These are phyloP conservation scores for Pseudorectes ferrugineus DNA, from an alignment of 2,113 vertebrate species.

Conservation along the genomic window DNA sequence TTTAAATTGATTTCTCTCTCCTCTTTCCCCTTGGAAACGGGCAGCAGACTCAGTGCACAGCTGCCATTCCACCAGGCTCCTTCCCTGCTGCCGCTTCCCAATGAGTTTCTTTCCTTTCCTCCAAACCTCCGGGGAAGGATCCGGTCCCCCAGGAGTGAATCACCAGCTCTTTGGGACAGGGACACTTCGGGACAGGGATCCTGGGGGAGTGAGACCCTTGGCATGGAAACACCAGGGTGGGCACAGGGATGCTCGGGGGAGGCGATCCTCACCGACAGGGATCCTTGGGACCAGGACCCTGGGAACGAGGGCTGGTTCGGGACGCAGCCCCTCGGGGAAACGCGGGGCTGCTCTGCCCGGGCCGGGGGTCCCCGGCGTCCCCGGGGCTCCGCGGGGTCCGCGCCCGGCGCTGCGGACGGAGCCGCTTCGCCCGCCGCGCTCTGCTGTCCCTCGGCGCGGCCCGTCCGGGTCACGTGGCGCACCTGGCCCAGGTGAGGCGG, in stretches of 20 bases:
- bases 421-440: too few species aligned
- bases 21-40: neutral
- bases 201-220: too few species aligned
- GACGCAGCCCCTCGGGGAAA: too few species aligned
- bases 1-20: neutral
- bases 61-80: neutral
- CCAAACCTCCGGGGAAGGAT: neutral
- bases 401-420: neutral
- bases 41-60: neutral
- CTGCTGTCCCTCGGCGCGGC: too few species aligned
- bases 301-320: rapidly evolving
- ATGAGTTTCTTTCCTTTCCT: neutral
- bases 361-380: too few species aligned
- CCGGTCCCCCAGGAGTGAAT: neutral
- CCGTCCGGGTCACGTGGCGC: too few species aligned
- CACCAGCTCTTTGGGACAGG: neutral
- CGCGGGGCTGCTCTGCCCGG: neutral
- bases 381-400: rapidly evolving
- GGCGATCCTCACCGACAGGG: too few species aligned
- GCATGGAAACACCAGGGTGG: neutral
- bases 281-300: rapidly evolving
- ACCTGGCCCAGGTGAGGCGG: too few species aligned
- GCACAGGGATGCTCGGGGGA: rapidly evolving
- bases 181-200: neutral
- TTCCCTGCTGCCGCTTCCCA: neutral